Evolutionary conservation across 30 jellyfish, hydroid and myxozoan species (phyloP).

Genomic region (Chrysaora quinquecirrha): DNA sequence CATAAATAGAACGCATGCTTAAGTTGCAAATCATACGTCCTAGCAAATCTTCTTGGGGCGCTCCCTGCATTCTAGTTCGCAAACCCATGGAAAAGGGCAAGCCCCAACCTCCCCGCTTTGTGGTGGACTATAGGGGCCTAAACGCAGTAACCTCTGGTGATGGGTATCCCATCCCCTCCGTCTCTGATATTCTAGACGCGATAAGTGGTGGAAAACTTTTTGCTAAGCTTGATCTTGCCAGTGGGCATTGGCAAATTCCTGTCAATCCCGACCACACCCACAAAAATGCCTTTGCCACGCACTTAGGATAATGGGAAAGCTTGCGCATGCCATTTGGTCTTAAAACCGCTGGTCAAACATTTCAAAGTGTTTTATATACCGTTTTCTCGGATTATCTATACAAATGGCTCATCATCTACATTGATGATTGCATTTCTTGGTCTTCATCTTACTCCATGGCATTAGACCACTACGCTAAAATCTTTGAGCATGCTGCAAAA

Average conservation of each 20-base stretch:
- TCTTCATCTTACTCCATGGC: conserved; percentile 25
- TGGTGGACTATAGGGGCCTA: conserved; percentile 9
- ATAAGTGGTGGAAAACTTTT: too few species aligned
- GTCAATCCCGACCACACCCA: neutral
- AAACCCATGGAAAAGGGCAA: too few species aligned
- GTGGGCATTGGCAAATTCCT: conserved; percentile 37
- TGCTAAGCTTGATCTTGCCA: too few species aligned
- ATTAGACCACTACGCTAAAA: neutral
- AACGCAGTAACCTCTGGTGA: conserved; percentile 37
- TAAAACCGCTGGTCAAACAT: conserved; percentile 6
- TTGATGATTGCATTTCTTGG: too few species aligned
- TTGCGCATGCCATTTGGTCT: conserved; percentile 11
- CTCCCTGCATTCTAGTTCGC: conserved; percentile 31
- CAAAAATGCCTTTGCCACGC: conserved; percentile 22
- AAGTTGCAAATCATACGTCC: conserved; percentile 35
- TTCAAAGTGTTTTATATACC: conserved; percentile 27
- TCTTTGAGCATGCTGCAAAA: conserved; percentile 2
- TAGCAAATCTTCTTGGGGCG: conserved; percentile 55
- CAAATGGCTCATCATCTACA: conserved; percentile 50
- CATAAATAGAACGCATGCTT: conserved; percentile 43
- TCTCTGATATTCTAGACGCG: too few species aligned
- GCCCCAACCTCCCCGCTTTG: too few species aligned
- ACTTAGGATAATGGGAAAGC: neutral
- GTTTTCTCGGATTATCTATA: conserved; percentile 24
- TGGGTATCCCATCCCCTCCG: conserved; percentile 40